Evolutionary conservation across 2,797 vertebrate species (phyloP), one percentile per base, ranked within the genome.

Genomic region (Miichthys miiuy): DNA sequence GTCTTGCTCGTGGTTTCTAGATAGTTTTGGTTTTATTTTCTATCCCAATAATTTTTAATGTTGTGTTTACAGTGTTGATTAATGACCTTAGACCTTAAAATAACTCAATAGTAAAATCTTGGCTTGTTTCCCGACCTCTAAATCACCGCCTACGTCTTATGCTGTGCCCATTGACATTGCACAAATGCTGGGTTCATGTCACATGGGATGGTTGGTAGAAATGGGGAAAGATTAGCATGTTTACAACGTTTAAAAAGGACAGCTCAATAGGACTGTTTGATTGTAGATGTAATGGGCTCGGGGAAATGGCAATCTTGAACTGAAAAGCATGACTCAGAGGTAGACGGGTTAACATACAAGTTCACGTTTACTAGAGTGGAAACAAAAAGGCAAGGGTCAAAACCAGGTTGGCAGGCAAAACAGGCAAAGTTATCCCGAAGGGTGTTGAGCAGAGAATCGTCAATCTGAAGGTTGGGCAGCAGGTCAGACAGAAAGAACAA

Each of bases 331-430:
- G 3, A 21, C 25, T 30, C 18, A 47, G 23, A 44, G 21, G 23
- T 42, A 47, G 44, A 38, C 13, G 0, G 25, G 42, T 57, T 30
- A 57, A 8, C 6, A 16, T 17, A 12, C 46, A 23, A 60, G 27
- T 70, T 57, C 10, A 58, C n/a, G 4, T 58, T 70, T 38, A 48
- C 55, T 25, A 12, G 9, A 27, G 38, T 25, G 11, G 17, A 44
- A 44, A 34, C 20, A 21, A 21, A 6, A 51, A 44, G 23, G 25
- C 12, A n/a, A 21, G 16, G 61, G 38, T 63, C 42, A 63, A 63
- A 23, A 23, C 12, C 61, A 63, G n/a, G 56, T 60, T 38, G 56
- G 56, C 65, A 42, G 34, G 34, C 51, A 57, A 56, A 57, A 30
- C 38, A 61, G n/a, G 13, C 61, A 47, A 47, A 47, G 44, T 6